A percentile compares a stretch with the other conserved stretches of the same genome.
Conservation (phyloP, 2,113 vertebrate genomes). For the Danio rerio region DNA sequence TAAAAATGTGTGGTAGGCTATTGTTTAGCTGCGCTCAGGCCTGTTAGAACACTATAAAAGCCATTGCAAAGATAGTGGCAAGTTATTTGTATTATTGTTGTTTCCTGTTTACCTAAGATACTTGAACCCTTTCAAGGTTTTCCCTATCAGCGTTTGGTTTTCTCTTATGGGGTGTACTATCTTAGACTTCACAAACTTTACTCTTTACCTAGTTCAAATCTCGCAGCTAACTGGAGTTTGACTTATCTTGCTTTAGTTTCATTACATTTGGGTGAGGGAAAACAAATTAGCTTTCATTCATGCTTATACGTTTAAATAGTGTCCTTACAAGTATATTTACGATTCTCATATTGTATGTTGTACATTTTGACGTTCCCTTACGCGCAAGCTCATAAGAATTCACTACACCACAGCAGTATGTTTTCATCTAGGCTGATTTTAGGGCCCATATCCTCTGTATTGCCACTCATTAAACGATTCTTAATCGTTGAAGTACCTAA, state of each 20-base stretch:
- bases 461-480: not conserved
- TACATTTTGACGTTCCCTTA: not conserved
- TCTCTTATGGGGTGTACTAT: conserved; percentile 47
- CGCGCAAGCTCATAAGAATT: not conserved
- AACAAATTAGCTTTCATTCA: not conserved
- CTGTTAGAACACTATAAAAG: conserved; percentile 46
- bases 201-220: conserved; percentile 29
- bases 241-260: not conserved
- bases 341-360: not conserved
- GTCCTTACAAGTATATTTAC: not conserved
- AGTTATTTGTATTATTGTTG: conserved; percentile 65
- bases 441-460: not conserved
- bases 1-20: not conserved
- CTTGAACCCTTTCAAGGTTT: conserved; percentile 57
- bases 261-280: not conserved
- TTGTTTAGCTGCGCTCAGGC: conserved; percentile 47
- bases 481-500: not conserved
- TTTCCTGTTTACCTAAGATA: conserved; percentile 66
- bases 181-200: conserved; percentile 55
- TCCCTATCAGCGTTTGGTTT: conserved; percentile 51
- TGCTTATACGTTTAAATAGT: too few relatives aligned
- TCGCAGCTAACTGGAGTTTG: not conserved
- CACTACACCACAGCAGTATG: not conserved
- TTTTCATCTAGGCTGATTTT: not conserved
- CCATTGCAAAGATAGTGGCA: conserved; percentile 42